Conservation (phyloP, 1,140 invertebrate genomes). For the Camponotus pennsylvanicus region DNA sequence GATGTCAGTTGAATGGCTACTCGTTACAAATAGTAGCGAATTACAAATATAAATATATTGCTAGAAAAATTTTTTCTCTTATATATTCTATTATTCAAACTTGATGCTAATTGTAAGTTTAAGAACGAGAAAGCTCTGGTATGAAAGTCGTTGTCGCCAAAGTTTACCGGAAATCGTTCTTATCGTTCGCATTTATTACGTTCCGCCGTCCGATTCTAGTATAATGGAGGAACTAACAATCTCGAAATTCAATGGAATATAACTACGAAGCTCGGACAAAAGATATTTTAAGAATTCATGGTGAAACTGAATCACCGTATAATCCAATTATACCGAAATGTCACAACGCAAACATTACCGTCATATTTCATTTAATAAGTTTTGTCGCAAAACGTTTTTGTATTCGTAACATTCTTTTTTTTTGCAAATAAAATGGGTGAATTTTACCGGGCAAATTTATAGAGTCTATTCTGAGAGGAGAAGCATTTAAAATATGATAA, state of each 20-base stretch:
- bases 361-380: slow-evolving; percentile 25
- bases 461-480: too few relatives aligned
- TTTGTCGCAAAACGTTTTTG: not conserved
- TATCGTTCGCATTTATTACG: slow-evolving; percentile 57
- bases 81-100: slow-evolving; percentile 13
- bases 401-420: too few relatives aligned
- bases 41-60: not conserved
- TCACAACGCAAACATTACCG: slow-evolving; percentile 22
- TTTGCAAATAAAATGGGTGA: not conserved
- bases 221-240: slow-evolving; percentile 51
- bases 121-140: slow-evolving; percentile 29
- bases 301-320: not conserved
- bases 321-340: slow-evolving; percentile 47
- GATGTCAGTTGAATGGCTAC: not conserved
- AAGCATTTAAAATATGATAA: too few relatives aligned
- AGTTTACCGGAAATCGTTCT: slow-evolving; percentile 52
- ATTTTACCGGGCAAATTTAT: not conserved
- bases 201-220: slow-evolving; percentile 33
- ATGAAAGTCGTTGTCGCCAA: slow-evolving; percentile 40
- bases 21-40: not conserved
- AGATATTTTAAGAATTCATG: slow-evolving; percentile 53
- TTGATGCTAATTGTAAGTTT: not conserved
- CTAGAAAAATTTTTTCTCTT: not conserved
- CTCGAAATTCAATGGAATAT: slow-evolving; percentile 57
- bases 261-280: slow-evolving; percentile 28